Evolutionary conservation across 35 echinoderm and acorn worm species (phyloP), one percentile per base, ranked within the genome.

Genomic region (Hemicentrotus pulcherrimus): DNA sequence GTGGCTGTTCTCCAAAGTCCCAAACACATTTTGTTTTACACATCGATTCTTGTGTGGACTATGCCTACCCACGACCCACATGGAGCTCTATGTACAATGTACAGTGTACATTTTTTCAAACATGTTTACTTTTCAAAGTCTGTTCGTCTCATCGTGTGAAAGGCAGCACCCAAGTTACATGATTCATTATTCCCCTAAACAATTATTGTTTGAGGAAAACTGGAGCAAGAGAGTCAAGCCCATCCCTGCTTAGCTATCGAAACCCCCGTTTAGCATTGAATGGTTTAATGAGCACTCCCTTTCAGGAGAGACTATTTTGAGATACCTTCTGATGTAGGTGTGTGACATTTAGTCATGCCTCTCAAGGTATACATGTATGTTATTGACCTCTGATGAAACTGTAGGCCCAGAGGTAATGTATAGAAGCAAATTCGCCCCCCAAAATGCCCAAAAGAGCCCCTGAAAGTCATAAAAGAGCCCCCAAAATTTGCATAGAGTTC

Each of bases 311-410:
- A 6, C 61, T 70, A 70, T 70, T 70, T 70, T 70, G 18, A 70
- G 61, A 70, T 70, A 28, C 19, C 5, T 19, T 70, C 15, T 5
- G 28, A 6, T 59, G 52, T 19, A 70, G 61, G 61, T 70, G 61
- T 70, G 61, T 70, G 61, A 70, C 61, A 70, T 70, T 70, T 70
- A 70, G 61, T 70, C 61, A 70, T 70, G 61, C 18, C 61, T 70
- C 22, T 70, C 61, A 11, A 70, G 61, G 61, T 70, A 24, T 59
- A 59, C 52, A 59, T 16, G 11, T 9, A 22, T 65, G 61, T 70
- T 70, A 70, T 70, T 70, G 19, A 70, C 61, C 61, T 52, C 61
- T 24, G 61, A 5, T 70, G 24, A 70, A 28, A 28, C 5, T 28
- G 22, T 6, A 24, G 18, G 16, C 61, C 47, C 47, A 48, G 9